phyloP scores from a whole-genome alignment of 2,113 vertebrate genomes.

The Zosterops japonicus region DNA sequence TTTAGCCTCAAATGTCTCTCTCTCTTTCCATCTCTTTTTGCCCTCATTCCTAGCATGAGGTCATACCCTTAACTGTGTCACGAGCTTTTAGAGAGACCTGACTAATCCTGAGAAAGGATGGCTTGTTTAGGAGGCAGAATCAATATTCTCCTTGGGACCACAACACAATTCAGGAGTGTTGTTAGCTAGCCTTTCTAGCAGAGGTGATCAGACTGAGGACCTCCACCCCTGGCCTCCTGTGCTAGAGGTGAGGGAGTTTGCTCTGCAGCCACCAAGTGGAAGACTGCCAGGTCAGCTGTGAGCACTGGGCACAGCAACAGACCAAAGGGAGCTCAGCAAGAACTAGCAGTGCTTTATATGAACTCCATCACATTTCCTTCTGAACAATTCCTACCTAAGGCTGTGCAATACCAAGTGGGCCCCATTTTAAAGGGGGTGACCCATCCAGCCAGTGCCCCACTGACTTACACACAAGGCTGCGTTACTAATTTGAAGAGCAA shows the following conservation, averaged over 20 bases:
- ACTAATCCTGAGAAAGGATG: not conserved
- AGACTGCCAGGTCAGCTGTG: not conserved
- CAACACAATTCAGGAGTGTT: not conserved
- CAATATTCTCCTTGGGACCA: not conserved
- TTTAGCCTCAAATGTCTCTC: not conserved
- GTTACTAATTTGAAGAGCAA: not conserved
- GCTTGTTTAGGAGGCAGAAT: not conserved
- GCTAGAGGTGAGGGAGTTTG: fast-evolving
- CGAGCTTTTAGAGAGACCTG: not conserved
- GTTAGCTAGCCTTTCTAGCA: not conserved
- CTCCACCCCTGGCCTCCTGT: fast-evolving
- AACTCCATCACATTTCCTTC: not conserved
- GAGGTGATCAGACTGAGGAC: not conserved
- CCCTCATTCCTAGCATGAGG: not conserved
- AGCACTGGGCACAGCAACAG: not conserved
- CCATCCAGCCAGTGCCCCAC: not conserved
- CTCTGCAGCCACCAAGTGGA: not conserved
- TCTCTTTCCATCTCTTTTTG: not conserved
- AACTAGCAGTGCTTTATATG: not conserved
- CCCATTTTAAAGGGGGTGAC: not conserved
- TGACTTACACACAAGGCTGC: not conserved
- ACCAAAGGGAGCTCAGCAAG: not conserved
- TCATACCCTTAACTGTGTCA: not conserved
- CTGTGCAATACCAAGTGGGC: not conserved
- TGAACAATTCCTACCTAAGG: not conserved